phyloP scores from a whole-genome alignment of 2,888 invertebrate genomes.

The Thymelicus lineola region DNA sequence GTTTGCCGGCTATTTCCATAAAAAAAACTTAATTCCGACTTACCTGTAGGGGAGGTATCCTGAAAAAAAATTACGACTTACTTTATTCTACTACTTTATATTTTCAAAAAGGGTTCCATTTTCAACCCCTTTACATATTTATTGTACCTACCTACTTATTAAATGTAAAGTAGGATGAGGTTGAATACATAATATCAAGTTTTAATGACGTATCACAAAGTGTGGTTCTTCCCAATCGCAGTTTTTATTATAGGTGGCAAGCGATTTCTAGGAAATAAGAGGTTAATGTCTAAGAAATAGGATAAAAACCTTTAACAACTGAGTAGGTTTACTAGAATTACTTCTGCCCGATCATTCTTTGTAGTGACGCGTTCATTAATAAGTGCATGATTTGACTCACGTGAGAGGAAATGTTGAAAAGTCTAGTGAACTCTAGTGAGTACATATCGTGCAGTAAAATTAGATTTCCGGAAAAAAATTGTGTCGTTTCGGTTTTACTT shows the following conservation, averaged over 20 bases:
- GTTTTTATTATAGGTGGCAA: neutral
- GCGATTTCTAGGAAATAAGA: neutral
- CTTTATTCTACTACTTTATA: no score
- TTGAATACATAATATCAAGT: neutral
- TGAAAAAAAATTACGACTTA: no score
- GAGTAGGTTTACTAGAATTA: conserved; percentile 17
- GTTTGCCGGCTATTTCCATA: no score
- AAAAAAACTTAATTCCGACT: no score
- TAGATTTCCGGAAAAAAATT: no score
- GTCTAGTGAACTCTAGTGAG: no score
- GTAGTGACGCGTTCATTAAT: conserved; percentile 8
- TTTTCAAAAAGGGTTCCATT: no score
- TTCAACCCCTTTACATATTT: no score
- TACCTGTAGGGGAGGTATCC: no score
- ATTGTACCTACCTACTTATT: neutral
- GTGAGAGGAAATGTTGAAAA: no score
- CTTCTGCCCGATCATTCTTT: conserved; percentile 17
- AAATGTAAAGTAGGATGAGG: neutral
- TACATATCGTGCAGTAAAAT: no score
- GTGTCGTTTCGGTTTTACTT: no score
- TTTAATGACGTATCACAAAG: neutral
- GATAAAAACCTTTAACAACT: neutral
- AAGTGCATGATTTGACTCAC: conserved; percentile 4
- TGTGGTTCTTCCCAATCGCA: neutral
- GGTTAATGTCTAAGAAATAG: neutral